These are phyloP conservation scores for Eugnorisma glareosa DNA, from an alignment of 2,888 invertebrate genomes.

Conservation along the genomic window DNA sequence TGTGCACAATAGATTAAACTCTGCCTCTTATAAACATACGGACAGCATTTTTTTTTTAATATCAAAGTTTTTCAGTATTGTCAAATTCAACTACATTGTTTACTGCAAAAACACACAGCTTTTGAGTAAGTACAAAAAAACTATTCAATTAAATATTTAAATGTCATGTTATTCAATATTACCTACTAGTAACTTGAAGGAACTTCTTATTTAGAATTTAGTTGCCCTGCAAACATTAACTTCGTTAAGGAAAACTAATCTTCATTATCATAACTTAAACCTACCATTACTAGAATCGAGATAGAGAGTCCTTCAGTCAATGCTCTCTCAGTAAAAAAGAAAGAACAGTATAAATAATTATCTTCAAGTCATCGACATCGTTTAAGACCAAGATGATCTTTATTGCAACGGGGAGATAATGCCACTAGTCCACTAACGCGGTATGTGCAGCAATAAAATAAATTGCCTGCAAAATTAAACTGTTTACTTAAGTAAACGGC, in stretches of 20 bases:
- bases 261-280: not conserved
- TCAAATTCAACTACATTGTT: too few relatives aligned
- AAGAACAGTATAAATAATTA: slow-evolving; percentile 16
- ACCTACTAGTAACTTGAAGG: not conserved
- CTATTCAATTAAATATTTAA: too few relatives aligned
- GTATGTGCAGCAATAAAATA: slow-evolving; percentile 65
- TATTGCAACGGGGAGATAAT: slow-evolving; percentile 62
- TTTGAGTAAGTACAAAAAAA: too few relatives aligned
- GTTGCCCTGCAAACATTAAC: not conserved
- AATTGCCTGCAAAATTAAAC: slow-evolving; percentile 69
- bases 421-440: slow-evolving; percentile 33
- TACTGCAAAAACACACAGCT: too few relatives aligned
- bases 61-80: too few relatives aligned
- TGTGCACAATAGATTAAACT: too few relatives aligned
- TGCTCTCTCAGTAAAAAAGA: not conserved
- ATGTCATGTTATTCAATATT: not conserved
- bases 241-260: not conserved
- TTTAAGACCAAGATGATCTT: slow-evolving; percentile 65
- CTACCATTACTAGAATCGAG: not conserved
- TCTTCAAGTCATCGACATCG: slow-evolving; percentile 58
- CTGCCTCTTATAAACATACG: too few relatives aligned
- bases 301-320: slow-evolving; percentile 1
- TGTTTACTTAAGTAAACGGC: slow-evolving; percentile 60
- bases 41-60: too few relatives aligned
- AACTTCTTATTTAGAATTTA: not conserved